A percentile compares a stretch with the other conserved stretches of the same genome.
Conservation (phyloP, 2,888 invertebrate genomes). For the Carterocephalus palaemon region DNA sequence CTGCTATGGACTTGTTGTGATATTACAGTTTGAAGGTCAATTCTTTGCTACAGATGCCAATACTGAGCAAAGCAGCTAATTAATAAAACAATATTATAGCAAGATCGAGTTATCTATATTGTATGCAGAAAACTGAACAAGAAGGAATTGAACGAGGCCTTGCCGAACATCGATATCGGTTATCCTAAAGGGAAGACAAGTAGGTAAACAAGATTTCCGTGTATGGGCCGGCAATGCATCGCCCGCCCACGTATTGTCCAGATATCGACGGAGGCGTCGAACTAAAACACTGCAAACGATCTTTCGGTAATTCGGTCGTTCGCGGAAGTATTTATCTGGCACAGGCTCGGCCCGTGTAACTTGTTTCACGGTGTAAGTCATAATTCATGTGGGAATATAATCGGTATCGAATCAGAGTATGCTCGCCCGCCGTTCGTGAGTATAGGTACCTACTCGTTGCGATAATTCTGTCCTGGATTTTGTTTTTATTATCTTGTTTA, state of each 20-base stretch:
- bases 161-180: constrained; percentile 55
- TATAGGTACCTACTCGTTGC: constrained; percentile 9
- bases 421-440: too few relatives aligned
- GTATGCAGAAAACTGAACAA: constrained; percentile 47
- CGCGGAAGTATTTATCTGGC: constrained; percentile 66
- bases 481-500: constrained; percentile 17
- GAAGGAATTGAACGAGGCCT: constrained; percentile 57
- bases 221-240: constrained; percentile 70
- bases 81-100: too few relatives aligned
- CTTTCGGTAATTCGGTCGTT: constrained; percentile 62
- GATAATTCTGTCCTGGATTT: constrained; percentile 19
- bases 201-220: constrained; percentile 68
- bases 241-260: constrained; percentile 66
- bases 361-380: constrained; percentile 47
- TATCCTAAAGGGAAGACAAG: constrained; percentile 69
- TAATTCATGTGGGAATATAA: constrained; percentile 38
- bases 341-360: constrained; percentile 28
- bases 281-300: constrained; percentile 63
- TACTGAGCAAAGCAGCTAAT: too few relatives aligned
- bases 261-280: constrained; percentile 62
- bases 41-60: constrained; percentile 39
- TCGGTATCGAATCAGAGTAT: constrained; percentile 22
- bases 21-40: constrained; percentile 15
- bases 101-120: too few relatives aligned
- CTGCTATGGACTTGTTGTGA: constrained; percentile 40